phyloP scores from a whole-genome alignment of 2,888 invertebrate species.

The Eristalis pertinax region DNA sequence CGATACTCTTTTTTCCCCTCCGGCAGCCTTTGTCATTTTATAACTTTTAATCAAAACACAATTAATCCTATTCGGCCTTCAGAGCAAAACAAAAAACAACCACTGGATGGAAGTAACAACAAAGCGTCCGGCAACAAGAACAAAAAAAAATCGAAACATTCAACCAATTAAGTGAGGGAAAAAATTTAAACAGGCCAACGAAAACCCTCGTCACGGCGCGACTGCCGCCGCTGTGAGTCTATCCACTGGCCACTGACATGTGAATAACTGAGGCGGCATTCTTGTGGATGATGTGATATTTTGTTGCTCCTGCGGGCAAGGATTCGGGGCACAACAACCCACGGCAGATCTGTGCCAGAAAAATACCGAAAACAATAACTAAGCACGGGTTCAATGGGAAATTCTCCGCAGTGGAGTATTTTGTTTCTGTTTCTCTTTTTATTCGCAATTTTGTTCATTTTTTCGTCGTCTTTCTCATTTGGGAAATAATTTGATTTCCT shows the following conservation, averaged over 20 bases:
- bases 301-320: not conserved
- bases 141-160: not conserved
- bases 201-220: not conserved
- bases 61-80: not conserved
- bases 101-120: not conserved
- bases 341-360: not conserved
- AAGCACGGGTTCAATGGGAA: constrained; percentile 24
- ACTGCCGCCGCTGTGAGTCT: not conserved
- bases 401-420: constrained; percentile 31
- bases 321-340: not conserved
- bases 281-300: constrained; percentile 6
- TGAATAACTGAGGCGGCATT: constrained; percentile 13
- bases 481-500: constrained; percentile 44
- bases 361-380: not conserved
- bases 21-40: not conserved
- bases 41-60: constrained; percentile 19
- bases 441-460: not conserved
- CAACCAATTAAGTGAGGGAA: constrained; percentile 10
- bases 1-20: not conserved
- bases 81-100: not conserved
- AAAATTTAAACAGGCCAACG: not conserved
- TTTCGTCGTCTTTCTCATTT: constrained; percentile 14
- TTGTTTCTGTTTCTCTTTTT: constrained; percentile 9
- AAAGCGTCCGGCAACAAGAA: not conserved
- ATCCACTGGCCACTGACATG: not conserved